Evolutionary conservation across 2,797 vertebrate species (phyloP).

Genomic region (Crypturellus tataupa): DNA sequence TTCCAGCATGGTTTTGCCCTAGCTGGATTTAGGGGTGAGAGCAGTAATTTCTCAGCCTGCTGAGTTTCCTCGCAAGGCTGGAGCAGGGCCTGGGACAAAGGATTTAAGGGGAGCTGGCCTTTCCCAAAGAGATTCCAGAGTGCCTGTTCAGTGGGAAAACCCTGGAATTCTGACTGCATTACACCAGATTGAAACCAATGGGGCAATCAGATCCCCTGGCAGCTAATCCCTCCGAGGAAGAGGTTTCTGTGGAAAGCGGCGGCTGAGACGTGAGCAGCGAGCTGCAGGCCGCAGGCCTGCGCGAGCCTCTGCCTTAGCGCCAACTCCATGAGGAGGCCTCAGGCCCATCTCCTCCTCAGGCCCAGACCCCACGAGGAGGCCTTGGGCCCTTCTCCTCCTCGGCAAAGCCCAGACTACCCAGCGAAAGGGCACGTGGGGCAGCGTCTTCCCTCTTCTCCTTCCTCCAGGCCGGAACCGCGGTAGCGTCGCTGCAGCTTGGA

Average conservation of each 20-base stretch:
- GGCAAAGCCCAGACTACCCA: too few relatives aligned
- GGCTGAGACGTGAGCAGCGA: fast-evolving
- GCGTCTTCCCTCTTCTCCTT: too few relatives aligned
- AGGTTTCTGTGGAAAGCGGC: neutral
- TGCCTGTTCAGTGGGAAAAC: neutral
- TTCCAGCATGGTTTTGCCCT: neutral
- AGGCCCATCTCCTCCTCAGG: too few relatives aligned
- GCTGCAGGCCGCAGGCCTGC: neutral
- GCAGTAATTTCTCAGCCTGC: neutral
- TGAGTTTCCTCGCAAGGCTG: neutral
- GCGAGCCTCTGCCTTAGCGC: neutral
- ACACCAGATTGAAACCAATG: neutral
- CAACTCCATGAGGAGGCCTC: neutral
- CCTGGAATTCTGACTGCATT: conserved; percentile 1
- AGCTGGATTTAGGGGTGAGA: neutral
- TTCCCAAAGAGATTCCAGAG: neutral
- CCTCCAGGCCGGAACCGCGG: too few relatives aligned
- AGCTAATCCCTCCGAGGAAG: neutral
- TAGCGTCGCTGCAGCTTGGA: too few relatives aligned
- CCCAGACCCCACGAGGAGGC: too few relatives aligned
- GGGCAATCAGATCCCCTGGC: neutral
- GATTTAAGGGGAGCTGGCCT: neutral
- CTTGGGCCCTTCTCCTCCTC: too few relatives aligned
- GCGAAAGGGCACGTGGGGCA: too few relatives aligned
- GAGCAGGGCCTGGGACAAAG: neutral